A percentile compares a stretch with the other conserved stretches of the same genome.
Evolutionary conservation across 2,888 invertebrate species (phyloP).

Genomic region (Atrina japonica): DNA sequence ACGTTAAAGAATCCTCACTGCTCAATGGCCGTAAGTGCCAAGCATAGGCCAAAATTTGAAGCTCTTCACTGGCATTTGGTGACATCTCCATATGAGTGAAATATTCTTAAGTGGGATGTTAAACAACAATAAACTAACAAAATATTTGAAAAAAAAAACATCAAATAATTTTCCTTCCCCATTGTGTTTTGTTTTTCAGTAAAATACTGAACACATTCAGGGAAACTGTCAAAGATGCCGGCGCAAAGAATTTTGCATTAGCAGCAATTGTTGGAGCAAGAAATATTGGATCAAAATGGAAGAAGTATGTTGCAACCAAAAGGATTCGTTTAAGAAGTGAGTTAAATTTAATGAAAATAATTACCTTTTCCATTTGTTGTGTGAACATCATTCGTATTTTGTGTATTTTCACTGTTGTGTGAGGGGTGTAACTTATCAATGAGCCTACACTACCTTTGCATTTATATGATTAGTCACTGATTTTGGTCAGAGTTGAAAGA

Average conservation of each 20-base stretch:
- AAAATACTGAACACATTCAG: slow-evolving; percentile 58
- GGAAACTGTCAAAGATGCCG: slow-evolving; percentile 52
- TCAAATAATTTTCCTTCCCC: background rate
- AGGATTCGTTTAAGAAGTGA: slow-evolving; percentile 51
- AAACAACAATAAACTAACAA: too few relatives aligned
- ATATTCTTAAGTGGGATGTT: too few relatives aligned
- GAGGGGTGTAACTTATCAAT: background rate
- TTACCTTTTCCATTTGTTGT: background rate
- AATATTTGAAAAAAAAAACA: background rate
- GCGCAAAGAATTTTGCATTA: slow-evolving; percentile 54
- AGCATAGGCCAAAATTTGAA: too few relatives aligned
- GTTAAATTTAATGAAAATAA: slow-evolving; percentile 48
- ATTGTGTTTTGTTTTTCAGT: slow-evolving; percentile 37
- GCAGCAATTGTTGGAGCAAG: slow-evolving; percentile 65
- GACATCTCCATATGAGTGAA: too few relatives aligned
- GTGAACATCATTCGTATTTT: background rate
- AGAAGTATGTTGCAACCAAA: slow-evolving; percentile 60
- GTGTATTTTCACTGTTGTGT: background rate
- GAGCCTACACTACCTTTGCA: too few relatives aligned
- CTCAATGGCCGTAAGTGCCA: too few relatives aligned
- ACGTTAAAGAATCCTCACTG: too few relatives aligned
- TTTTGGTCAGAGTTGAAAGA: too few relatives aligned
- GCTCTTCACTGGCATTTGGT: too few relatives aligned
- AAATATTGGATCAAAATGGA: slow-evolving; percentile 64
- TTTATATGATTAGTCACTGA: too few relatives aligned